Evolutionary conservation across 2,888 invertebrate species (phyloP), one percentile per base, ranked within the genome.

Genomic region (Ptychoptera albimana): DNA sequence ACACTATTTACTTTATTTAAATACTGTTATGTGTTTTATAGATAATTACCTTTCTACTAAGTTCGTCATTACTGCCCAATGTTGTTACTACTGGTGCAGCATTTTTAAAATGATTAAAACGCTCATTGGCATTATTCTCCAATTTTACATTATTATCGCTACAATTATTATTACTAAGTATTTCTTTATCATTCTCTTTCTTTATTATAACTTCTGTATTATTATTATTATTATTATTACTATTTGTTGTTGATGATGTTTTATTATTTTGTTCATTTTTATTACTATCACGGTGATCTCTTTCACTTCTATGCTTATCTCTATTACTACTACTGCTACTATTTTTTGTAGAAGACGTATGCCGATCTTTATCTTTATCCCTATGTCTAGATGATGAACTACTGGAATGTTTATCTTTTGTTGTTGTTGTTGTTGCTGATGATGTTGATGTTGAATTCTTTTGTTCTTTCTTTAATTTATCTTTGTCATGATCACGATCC

Each of bases 321-420:
- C 62, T 58, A 49, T 67, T 61, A 49, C 23, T 23, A 7, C 23
- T 23, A 23, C 60, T 58, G 31, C 55, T 55, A 41, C 55, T 56
- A 50, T 60, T 58, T 50, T 60, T 59, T 49, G 51, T 58, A 43
- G 62, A 54, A 50, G 59, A 54, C 56, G 61, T 48, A 39, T 61
- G 59, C 42, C 57, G 59, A 44, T 65, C 61, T 50, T 57, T 61
- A 39, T 63, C 59, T 51, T 43, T 70, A 50, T 63, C 59, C 46
- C 49, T 60, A 37, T 45, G 43, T 45, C 48, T 52, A n/a, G 56
- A 51, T 23, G 55, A 55, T 39, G 51, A 46, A 46, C 54, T 58
- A 53, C 60, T 64, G 64, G 64, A 64, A 64, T 65, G 64, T 59
- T 64, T 65, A 48, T 58, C 59, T 54, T 58, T 63, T 39, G 62